Evolutionary conservation across 1,140 invertebrate species (phyloP).

Genomic region (Grapholita molesta): DNA sequence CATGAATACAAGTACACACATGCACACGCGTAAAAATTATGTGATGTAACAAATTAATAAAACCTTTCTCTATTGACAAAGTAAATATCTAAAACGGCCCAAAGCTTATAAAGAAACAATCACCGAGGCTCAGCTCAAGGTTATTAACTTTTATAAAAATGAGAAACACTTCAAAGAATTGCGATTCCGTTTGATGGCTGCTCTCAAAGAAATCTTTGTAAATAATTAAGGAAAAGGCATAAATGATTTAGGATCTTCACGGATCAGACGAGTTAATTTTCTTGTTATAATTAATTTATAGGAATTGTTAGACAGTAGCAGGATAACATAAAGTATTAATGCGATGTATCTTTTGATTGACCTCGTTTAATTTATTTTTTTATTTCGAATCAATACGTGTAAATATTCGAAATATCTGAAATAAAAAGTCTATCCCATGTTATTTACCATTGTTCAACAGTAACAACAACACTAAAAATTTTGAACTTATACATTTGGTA

Average conservation of each 20-base stretch:
- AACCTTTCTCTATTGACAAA: too few relatives aligned
- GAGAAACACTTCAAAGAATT: background rate
- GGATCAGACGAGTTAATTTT: background rate
- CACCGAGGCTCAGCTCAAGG: background rate
- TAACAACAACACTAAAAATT: too few relatives aligned
- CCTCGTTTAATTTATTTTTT: too few relatives aligned
- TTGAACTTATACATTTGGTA: too few relatives aligned
- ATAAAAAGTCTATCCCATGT: too few relatives aligned
- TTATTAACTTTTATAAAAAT: background rate
- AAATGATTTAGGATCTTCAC: background rate
- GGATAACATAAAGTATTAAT: background rate
- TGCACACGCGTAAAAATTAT: too few relatives aligned
- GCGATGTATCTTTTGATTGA: too few relatives aligned
- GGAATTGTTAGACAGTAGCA: background rate
- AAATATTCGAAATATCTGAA: too few relatives aligned
- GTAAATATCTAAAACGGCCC: background rate
- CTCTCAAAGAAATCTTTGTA: slow-evolving; percentile 8
- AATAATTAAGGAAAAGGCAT: slow-evolving; percentile 12
- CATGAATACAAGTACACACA: too few relatives aligned
- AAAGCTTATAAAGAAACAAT: background rate
- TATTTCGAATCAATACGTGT: too few relatives aligned
- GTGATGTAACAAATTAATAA: background rate
- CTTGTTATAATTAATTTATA: background rate
- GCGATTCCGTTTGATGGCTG: slow-evolving; percentile 4
- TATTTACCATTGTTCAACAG: too few relatives aligned